Evolutionary conservation across 2,888 invertebrate species (phyloP).

Genomic region (Tetranychus truncatus): DNA sequence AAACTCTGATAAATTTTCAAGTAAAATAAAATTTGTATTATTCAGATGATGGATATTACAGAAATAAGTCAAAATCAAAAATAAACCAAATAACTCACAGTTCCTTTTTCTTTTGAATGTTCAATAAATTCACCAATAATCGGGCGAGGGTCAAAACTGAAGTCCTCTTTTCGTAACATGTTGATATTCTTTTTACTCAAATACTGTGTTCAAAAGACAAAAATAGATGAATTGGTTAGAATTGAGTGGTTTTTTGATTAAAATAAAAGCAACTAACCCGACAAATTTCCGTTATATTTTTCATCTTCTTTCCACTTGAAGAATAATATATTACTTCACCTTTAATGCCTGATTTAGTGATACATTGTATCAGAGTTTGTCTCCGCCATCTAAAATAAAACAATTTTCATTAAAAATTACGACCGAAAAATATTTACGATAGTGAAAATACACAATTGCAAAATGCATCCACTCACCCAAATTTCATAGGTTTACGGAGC

Average conservation of each 20-base stretch:
- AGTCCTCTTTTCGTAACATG: constrained; percentile 62
- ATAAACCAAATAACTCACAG: constrained; percentile 12
- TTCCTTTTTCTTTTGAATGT: constrained; percentile 19
- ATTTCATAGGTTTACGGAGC: constrained; percentile 45
- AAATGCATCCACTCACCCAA: constrained; percentile 38
- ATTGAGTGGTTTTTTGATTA: too few relatives aligned
- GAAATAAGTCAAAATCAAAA: neutral
- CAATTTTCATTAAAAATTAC: neutral
- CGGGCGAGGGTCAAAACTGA: constrained; percentile 72
- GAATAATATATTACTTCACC: constrained; percentile 81
- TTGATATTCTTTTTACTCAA: constrained; percentile 47
- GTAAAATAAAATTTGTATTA: neutral
- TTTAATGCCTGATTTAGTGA: constrained; percentile 65
- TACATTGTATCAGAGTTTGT: constrained; percentile 69
- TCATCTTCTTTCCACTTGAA: constrained; percentile 46
- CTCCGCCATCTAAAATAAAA: constrained; percentile 49
- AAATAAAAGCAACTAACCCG: constrained; percentile 32
- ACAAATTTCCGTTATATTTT: constrained; percentile 43
- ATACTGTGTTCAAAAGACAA: constrained; percentile 40
- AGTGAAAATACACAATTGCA: neutral
- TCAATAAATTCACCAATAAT: constrained; percentile 80
- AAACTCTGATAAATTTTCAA: constrained; percentile 34
- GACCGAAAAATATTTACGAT: constrained; percentile 2
- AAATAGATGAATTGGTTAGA: too few relatives aligned
- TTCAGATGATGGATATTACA: neutral